Conservation (phyloP, 2,888 invertebrate genomes). For the Diaperis boleti region DNA sequence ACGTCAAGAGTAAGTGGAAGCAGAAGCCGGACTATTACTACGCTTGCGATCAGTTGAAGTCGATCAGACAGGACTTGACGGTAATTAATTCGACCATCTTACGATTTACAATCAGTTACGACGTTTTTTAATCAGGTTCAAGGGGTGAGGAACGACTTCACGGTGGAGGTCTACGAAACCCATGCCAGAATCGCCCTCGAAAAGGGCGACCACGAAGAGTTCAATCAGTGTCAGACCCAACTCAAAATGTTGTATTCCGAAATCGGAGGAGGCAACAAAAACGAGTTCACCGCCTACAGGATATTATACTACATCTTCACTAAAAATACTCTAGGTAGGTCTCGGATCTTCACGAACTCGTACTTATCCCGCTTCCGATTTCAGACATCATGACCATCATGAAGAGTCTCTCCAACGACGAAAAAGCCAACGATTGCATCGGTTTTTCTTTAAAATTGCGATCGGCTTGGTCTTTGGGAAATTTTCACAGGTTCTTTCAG, state of each 20-base stretch:
- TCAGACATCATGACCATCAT: constrained; percentile 94
- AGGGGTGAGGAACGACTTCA: constrained; percentile 93
- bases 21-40: constrained; percentile 94
- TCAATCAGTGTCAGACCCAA: constrained; percentile 99
- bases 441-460: constrained; percentile 89
- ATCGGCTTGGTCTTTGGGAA: constrained; percentile 93
- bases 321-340: constrained; percentile 93
- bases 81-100: constrained; percentile 68
- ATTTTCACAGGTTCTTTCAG: constrained; percentile 93
- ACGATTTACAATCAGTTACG: neutral
- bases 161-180: constrained; percentile 98
- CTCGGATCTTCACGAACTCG: no score
- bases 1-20: constrained; percentile 93
- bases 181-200: constrained; percentile 98
- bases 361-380: constrained; percentile 57
- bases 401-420: constrained; percentile 81
- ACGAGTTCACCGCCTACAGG: constrained; percentile 96
- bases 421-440: constrained; percentile 85
- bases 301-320: constrained; percentile 98
- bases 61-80: constrained; percentile 98
- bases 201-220: constrained; percentile 98
- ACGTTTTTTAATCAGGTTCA: constrained; percentile 78
- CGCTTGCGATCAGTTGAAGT: constrained; percentile 98
- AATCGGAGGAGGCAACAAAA: constrained; percentile 78
- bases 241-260: constrained; percentile 93